Base-by-base conservation (phyloP, 2,113 vertebrate species). In the Cololabis saira region DNA sequence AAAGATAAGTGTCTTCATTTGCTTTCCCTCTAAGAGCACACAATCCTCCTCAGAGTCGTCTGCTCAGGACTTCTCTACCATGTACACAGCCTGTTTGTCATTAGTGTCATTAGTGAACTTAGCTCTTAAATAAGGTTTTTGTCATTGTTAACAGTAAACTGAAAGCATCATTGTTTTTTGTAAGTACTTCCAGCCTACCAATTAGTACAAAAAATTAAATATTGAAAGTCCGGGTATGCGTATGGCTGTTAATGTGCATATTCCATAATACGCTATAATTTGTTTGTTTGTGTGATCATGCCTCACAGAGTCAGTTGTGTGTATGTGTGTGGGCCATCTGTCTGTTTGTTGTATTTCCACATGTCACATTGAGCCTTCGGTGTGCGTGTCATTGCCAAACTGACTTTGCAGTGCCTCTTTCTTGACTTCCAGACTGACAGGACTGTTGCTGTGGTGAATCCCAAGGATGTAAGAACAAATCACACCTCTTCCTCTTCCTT, bases 291-390 rank as follows among this genome's bases (percentile, higher is more conserved):
- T 22, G 22, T 67, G 41, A 83, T 80, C 13, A 2, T 61, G 22
- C 58, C 55, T 62, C 30, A 19, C 65, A 74, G 67, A 75, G 51
- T 86, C 71, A 79, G 57, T 24, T 63, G 53, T 76, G 33, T 62
- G 45, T 70, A 16, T 68, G 24, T 62, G 67, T 64, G 61, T 78
- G 64, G 56, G 49, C 65, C 14, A 22, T 61, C 61, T 64, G 73
- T 80, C 61, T 85, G 72, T 85, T 78, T 85, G 74, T 86, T 78
- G 75, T 75, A 59, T 78, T 78, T 83, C 67, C 77, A 61, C 63
- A 67, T 87, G 89, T 84, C 89, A 79, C 78, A 74, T 47, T 79
- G 77, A 85, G 68, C 87, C 85, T 85, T 82, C 73, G 24, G 74
- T 60, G 52, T 1, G 2, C 71, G 48, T 83, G 69, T 86, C 85